A percentile compares a stretch with the other conserved stretches of the same genome.
Evolutionary conservation across 1,140 invertebrate species (phyloP).

Genomic region (honey bee (Apis mellifera)): Amel_HAv3.1 CM009931.2:22250501-22251000

Average conservation of each 20-base stretch:
- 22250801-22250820: not conserved
- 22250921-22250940: not conserved
- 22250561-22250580: slow-evolving; percentile 74
- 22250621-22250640: slow-evolving; percentile 72
- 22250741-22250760: not conserved
- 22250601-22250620: slow-evolving; percentile 75
- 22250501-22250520: slow-evolving; percentile 50
- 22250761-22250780: not conserved
- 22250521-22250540: slow-evolving; percentile 56
- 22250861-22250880: not conserved
- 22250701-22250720: not conserved
- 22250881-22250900: not conserved
- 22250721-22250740: not conserved
- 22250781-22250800: too few relatives aligned
- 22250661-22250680: slow-evolving; percentile 69
- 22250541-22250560: slow-evolving; percentile 68
- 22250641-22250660: slow-evolving; percentile 64
- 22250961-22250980: too few relatives aligned
- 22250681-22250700: slow-evolving; percentile 45
- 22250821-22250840: too few relatives aligned
- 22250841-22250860: not conserved
- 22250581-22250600: slow-evolving; percentile 73
- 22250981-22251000: not conserved
- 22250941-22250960: not conserved
- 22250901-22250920: not conserved